Evolutionary conservation across 1,140 invertebrate species (phyloP), one percentile per base, ranked within the genome.

Genomic region (Lepidurus arcticus): DNA sequence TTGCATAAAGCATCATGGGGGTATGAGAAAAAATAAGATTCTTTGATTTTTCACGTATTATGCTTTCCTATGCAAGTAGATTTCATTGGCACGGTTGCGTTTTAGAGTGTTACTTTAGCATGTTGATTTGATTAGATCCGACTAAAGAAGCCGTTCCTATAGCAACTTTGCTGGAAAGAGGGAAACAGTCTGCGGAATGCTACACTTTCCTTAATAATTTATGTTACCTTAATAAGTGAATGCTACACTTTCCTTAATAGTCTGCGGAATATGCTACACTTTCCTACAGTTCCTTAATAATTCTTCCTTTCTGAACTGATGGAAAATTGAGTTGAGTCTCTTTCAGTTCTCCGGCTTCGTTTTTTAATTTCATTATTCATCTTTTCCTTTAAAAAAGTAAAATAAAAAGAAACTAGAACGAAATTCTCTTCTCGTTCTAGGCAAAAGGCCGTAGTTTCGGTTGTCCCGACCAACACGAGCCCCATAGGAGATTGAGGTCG

Each of bases 221-320:
- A n/a, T n/a, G n/a, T n/a, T n/a, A n/a, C n/a, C n/a, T n/a, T n/a
- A n/a, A n/a, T n/a, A n/a, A n/a, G n/a, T n/a, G n/a, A n/a, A n/a
- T n/a, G n/a, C n/a, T n/a, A n/a, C n/a, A n/a, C n/a, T n/a, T n/a
- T n/a, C n/a, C n/a, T n/a, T n/a, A n/a, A n/a, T n/a, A 65, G 8
- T 65, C 21, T 16, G 53, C 16, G 21, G 53, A 65, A 65, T 65
- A 65, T 65, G 53, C 21, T 65, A 21, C 21, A 16, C 53, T n/a
- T n/a, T n/a, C n/a, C n/a, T n/a, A n/a, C 8, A 7, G 21, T 65
- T 65, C 53, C 53, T 65, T 65, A 65, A n/a, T 21, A 16, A 21
- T 9, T 65, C n/a, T 65, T 65, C 53, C n/a, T 65, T 65, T 65
- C n/a, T n/a, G 53, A 65, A 65, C 13, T 65, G 53, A 65, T 65